Percentiles rank a stretch among this genome's conserved stretches.
Conservation (phyloP, 2,888 invertebrate species). For the Xanthostigma xanthostigma region DNA sequence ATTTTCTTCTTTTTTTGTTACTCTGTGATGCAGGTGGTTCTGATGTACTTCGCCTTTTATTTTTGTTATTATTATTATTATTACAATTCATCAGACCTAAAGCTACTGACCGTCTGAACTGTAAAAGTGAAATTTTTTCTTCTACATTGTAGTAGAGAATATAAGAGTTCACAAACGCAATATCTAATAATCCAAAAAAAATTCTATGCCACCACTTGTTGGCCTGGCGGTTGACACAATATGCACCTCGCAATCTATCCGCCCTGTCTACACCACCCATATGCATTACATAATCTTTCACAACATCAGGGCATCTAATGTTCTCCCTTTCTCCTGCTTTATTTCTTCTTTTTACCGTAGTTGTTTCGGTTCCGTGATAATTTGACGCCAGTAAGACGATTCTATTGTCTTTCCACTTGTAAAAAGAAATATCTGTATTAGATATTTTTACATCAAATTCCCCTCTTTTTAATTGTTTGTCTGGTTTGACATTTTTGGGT, state of each 20-base stretch:
- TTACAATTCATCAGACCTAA: no score
- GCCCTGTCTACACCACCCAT: slow-evolving; percentile 14
- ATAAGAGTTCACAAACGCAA: slow-evolving; percentile 14
- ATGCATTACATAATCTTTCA: slow-evolving; percentile 12
- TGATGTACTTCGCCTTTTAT: no score
- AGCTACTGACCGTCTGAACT: slow-evolving; percentile 6
- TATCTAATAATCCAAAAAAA: slow-evolving; percentile 15
- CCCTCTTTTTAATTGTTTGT: slow-evolving; percentile 12
- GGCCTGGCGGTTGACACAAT: slow-evolving; percentile 10
- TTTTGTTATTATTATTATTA: no score
- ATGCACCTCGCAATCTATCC: slow-evolving; percentile 9
- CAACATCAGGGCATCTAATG: slow-evolving; percentile 11
- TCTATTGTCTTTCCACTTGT: slow-evolving; percentile 13
- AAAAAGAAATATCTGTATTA: slow-evolving; percentile 4
- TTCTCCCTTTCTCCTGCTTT: slow-evolving; percentile 10
- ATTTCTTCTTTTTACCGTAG: slow-evolving; percentile 11
- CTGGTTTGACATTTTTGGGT: slow-evolving; percentile 4
- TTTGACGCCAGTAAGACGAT: slow-evolving; percentile 10
- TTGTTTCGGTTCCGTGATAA: slow-evolving; percentile 13
- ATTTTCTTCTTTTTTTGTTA: no score
- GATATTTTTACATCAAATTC: slow-evolving; percentile 11
- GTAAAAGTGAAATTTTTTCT: slow-evolving; percentile 6
- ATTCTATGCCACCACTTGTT: slow-evolving; percentile 18
- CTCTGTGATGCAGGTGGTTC: no score
- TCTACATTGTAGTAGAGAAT: slow-evolving; percentile 6